Evolutionary conservation across 2,113 vertebrate species (phyloP).

Genomic region (Ceyx cyanopectus): DNA sequence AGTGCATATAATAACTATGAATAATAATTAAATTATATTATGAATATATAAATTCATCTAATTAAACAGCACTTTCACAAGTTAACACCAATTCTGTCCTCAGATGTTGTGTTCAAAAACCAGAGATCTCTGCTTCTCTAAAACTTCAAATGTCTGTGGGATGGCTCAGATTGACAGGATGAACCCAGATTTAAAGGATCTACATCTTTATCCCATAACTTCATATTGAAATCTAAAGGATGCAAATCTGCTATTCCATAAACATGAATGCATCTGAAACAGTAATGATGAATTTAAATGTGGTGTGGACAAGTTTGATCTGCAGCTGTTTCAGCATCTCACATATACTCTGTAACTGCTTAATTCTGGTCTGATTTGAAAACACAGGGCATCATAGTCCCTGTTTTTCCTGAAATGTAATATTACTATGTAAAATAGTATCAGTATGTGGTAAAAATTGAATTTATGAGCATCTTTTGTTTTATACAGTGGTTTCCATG

Average conservation of each 20-base stretch:
- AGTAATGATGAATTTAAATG: not conserved
- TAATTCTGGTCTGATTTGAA: not conserved
- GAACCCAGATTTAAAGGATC: not conserved
- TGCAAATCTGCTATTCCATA: not conserved
- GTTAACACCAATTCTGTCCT: not conserved
- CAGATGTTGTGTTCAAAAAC: not conserved
- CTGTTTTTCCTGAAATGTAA: not conserved
- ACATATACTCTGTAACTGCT: not conserved
- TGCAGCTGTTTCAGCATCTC: fast-evolving
- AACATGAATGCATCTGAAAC: not conserved
- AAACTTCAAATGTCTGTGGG: not conserved
- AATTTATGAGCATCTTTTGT: not conserved
- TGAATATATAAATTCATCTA: too few relatives aligned
- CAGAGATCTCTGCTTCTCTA: not conserved
- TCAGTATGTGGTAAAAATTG: not conserved
- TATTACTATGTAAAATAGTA: not conserved
- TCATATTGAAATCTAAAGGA: not conserved
- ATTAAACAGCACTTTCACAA: not conserved
- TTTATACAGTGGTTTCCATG: not conserved
- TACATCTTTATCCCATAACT: not conserved
- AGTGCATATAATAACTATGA: too few relatives aligned
- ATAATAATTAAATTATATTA: too few relatives aligned
- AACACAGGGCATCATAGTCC: fast-evolving
- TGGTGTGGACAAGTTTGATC: not conserved
- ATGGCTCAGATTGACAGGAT: not conserved